Base-by-base conservation (phyloP, 2,888 invertebrate species). In the Agriopis marginaria region DNA sequence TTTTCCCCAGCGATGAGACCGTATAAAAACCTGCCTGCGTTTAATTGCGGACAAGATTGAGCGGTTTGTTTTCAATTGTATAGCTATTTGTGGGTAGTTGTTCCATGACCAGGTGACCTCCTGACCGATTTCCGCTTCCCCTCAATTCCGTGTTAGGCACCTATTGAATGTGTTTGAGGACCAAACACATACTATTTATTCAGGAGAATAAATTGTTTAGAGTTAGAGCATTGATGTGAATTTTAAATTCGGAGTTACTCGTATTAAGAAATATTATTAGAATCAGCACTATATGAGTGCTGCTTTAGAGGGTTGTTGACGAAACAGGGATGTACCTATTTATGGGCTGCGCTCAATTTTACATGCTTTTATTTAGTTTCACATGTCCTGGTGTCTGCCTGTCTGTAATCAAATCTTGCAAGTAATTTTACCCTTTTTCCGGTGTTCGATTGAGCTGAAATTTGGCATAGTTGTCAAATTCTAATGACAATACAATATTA, bases 1-100 rank as follows among this genome's bases (percentile, higher is more conserved):
- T 87, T 88, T 83, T 85, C 86, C 84, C 82, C 71, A 70, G 66
- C 53, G 42, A 66, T 64, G 62, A 67, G 61, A 63, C 54, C 66
- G 55, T 69, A 70, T 67, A 69, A 74, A 75, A 74, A 72, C 56
- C 54, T n/a, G 39, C 47, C 68, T 73, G 71, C 49, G 71, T 69
- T 75, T 73, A 75, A 76, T 76, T 73, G 69, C 54, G 68, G 66
- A 58, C 68, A 66, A 70, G 68, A 68, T 66, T 68, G 73, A 73
- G 71, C 61, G 62, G 70, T 63, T 63, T 63, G 63, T 60, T 54
- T 68, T 63, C 66, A 66, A 71, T 67, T 63, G 63, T 63, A 32
- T 40, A 45, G 40, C 44, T 49, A 42, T 74, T 63, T 50, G 59
- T 58, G 32, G 51, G 61, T 49, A 49, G 49, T 54, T 62, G 59